Base-by-base conservation (phyloP, 1,140 invertebrate species). In the Leptinotarsa defecta region DNA sequence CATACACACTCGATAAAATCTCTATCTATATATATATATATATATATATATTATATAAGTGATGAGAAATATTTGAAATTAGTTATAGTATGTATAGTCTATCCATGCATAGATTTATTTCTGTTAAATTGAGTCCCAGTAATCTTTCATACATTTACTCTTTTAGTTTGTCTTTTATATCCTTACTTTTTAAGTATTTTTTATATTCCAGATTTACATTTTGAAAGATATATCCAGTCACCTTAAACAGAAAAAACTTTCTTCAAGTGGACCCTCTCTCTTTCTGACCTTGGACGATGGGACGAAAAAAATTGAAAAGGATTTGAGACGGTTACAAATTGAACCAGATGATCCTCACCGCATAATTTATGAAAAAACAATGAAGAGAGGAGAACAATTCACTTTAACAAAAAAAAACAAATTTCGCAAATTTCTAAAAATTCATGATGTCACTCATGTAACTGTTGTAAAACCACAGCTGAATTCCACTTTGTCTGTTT, bases 191-290 rank as follows among this genome's bases (percentile, higher is more conserved):
- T 27, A 6, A 27, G 5, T 48, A 63, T 76, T 24, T 63, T 71
- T 74, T 68, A 20, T 48, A 20, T 81, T 77, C n/a, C 73, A 83
- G 81, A 78, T 64, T 20, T 85, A 83, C 71, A 69, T 84, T 61
- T 73, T 85, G 62, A 83, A 83, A 75, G 82, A 84, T 74, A 84
- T 85, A 63, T 61, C 79, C 3, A 79, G 73, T 73, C 73, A 79
- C 57, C 74, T 83, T 3, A 81, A 74, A 65, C 71, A 69, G 13
- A 76, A 74, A 73, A 74, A 75, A 20, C 76, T 72, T n/a, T 71
- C 71, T 15, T 57, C 48, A 4, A 67, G 69, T 8, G 68, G 27
- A 19, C 74, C 78, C 48, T 71, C 80, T n/a, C 70, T 83, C 1
- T 75, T 84, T 4, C 48, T 81, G 19, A 71, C 75, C 65, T 34